Evolutionary conservation across 2,888 invertebrate species (phyloP).

Genomic region (Andrena praecox): DNA sequence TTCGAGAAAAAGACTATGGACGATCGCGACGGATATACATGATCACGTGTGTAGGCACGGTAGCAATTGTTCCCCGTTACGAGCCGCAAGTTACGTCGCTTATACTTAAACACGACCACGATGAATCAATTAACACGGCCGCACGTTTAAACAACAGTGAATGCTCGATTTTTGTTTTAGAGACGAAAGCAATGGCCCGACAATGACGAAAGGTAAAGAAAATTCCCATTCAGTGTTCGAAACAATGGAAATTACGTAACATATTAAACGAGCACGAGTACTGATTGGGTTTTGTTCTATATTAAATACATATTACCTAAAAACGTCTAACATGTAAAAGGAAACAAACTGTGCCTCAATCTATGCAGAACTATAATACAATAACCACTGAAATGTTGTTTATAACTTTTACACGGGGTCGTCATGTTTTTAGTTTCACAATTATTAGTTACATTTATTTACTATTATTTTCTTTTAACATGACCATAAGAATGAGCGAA

Average conservation of each 20-base stretch:
- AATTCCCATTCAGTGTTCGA: constrained; percentile 12
- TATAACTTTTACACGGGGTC: background rate
- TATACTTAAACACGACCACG: constrained; percentile 27
- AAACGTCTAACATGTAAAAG: constrained; percentile 22
- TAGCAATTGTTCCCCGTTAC: constrained; percentile 46
- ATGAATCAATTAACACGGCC: constrained; percentile 57
- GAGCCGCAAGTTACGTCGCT: constrained; percentile 45
- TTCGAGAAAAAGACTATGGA: constrained; percentile 31
- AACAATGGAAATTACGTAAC: background rate
- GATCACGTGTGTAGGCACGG: background rate
- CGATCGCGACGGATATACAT: background rate
- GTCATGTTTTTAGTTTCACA: too few species aligned
- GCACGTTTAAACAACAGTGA: constrained; percentile 29
- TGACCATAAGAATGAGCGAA: too few species aligned
- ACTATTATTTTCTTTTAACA: too few species aligned
- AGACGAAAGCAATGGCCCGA: background rate
- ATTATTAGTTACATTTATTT: too few species aligned
- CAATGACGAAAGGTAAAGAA: background rate
- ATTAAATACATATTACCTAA: constrained; percentile 16
- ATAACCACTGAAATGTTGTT: constrained; percentile 22
- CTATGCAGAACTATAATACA: background rate
- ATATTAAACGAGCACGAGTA: constrained; percentile 18
- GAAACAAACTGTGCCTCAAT: constrained; percentile 1
- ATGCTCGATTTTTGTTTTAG: constrained; percentile 22
- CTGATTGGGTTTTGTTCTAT: constrained; percentile 8